phyloP scores from a whole-genome alignment of 2,797 vertebrate genomes.

The Philypnodon macrostomus region DNA sequence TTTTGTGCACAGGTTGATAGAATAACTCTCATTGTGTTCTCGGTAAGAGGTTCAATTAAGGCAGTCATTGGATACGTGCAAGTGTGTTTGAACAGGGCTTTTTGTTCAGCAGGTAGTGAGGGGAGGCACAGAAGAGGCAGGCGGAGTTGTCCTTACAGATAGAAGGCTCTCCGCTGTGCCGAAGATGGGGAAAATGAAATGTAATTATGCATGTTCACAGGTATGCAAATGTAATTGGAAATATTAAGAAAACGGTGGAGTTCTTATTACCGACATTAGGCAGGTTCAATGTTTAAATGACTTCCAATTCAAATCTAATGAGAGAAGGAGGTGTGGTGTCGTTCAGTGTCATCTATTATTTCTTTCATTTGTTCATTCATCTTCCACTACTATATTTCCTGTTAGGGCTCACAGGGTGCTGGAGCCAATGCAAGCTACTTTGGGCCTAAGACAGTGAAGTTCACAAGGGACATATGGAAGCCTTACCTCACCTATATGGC shows the following conservation, averaged over 20 bases:
- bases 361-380: conserved; percentile 1
- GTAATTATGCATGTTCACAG: neutral
- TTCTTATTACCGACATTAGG: conserved; percentile 4
- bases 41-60: conserved; percentile 51
- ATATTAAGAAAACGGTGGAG: conserved; percentile 6
- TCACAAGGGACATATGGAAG: no score
- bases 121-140: conserved; percentile 10
- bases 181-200: conserved; percentile 19
- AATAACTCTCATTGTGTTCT: conserved; percentile 34
- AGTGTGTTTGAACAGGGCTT: conserved; percentile 36
- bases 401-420: neutral
- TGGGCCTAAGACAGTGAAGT: neutral
- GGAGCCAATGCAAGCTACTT: neutral
- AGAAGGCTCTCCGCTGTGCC: conserved; percentile 19
- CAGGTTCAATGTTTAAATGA: conserved; percentile 8
- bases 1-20: conserved; percentile 42
- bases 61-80: conserved; percentile 33
- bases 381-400: neutral
- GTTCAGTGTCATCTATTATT: neutral
- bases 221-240: conserved; percentile 6
- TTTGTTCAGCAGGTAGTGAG: conserved; percentile 43
- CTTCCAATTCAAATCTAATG: neutral
- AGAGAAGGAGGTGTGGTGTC: conserved; percentile 3
- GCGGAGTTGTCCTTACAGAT: conserved; percentile 35
- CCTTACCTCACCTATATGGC: no score